Base-by-base conservation (phyloP, 1,140 invertebrate genomes). In the Drosophila virilis region DNA sequence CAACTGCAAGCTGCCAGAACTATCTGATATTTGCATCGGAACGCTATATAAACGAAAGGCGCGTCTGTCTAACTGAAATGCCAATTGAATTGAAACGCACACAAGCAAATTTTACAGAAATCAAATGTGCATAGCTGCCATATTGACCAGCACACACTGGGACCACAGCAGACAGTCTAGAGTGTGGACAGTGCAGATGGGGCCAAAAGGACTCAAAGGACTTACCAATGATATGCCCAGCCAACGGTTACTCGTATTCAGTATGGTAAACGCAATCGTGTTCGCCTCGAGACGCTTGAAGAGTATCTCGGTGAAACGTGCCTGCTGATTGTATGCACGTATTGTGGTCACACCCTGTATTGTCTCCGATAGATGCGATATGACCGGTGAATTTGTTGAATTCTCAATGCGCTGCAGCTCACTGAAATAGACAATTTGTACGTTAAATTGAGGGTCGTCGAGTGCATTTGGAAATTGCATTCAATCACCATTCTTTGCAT, bases 191-290 rank as follows among this genome's bases (percentile, higher is more conserved):
- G 2, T 5, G 9, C 22, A 38, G n/a, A 8, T 13, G 51, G 15
- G 13, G 17, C 15, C 5, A 8, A 13, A 15, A 15, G 28, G 45
- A 54, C 54, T 58, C 61, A 77, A 71, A 80, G 59, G 62, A 92
- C 93, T 94, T 93, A 97, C 96, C 92, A 97, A 83, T 73, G 95
- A 94, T 46, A 97, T 94, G 13, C 97, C 96, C 2, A 98, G 93
- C 97, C 97, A 97, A 68, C 96, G 94, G 90, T 96, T 97, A 33
- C 95, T 95, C 1, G 96, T 95, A 80, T 97, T 97, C 48, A 97
- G 93, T 64, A 97, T 94, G 3, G 97, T 93, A 88, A 96, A 95
- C 4, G 96, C 95, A 74, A 95, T 95, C 54, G 96, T 95, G 89
- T 97, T 96, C 9, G 91, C 91, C 88, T 97, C 96, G 28, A 97